Evolutionary conservation across 2,797 vertebrate genomes (phyloP).

Genomic region (Tauraco hartlaubi): DNA sequence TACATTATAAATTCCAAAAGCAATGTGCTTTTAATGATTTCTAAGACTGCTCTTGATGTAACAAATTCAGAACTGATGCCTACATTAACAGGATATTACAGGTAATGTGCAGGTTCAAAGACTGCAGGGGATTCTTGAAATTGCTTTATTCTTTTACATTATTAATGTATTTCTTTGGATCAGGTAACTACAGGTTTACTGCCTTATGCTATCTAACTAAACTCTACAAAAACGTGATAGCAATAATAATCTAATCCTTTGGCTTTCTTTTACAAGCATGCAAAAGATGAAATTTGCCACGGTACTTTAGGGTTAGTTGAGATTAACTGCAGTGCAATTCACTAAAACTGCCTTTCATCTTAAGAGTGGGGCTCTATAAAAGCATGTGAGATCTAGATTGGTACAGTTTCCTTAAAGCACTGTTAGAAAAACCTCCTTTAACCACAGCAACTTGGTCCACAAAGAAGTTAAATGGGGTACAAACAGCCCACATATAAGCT

Average conservation of each 20-base stretch:
- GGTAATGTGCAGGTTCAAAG: slow-evolving; percentile 4
- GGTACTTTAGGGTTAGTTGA: not conserved
- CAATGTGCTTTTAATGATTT: not conserved
- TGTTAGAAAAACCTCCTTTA: not conserved
- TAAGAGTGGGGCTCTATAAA: not conserved
- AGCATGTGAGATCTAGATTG: not conserved
- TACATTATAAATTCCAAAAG: slow-evolving; percentile 4
- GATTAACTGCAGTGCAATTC: not conserved
- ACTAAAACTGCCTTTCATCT: not conserved
- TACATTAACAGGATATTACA: slow-evolving; percentile 3
- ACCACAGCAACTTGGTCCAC: not conserved
- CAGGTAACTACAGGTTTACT: slow-evolving; percentile 12
- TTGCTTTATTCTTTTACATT: slow-evolving; percentile 20
- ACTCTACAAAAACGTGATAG: not conserved
- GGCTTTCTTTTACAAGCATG: not conserved
- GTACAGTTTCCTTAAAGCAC: not conserved
- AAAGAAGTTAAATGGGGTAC: not conserved
- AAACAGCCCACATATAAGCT: not conserved
- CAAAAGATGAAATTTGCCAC: not conserved
- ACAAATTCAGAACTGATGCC: slow-evolving; percentile 1
- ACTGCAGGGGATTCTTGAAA: not conserved
- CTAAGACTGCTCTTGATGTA: slow-evolving; percentile 3
- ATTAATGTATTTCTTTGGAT: not conserved
- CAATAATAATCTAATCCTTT: not conserved
- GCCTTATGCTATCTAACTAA: not conserved